Evolutionary conservation across 2,113 vertebrate genomes (phyloP), one percentile per base, ranked within the genome.

Genomic region (Oncorhynchus nerka): DNA sequence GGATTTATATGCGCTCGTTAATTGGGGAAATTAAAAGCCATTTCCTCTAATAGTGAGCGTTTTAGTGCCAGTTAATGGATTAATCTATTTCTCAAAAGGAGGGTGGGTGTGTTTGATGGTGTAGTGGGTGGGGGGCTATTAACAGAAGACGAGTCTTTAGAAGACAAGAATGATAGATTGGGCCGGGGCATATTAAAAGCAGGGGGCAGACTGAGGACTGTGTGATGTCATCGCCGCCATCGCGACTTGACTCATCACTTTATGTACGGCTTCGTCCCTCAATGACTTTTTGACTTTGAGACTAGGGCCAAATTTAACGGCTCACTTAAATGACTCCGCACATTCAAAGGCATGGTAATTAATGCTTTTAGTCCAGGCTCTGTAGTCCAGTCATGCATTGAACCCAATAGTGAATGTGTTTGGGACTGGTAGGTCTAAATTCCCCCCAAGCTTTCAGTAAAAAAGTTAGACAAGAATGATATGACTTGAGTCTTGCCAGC

Each of bases 21-120:
- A 90, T 79, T 86, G 75, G 76, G 67, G 66, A 82, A 87, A 92
- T 90, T 88, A 88, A 91, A 90, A 89, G 80, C 77, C 55, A 72
- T 88, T 88, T 80, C 77, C 78, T 83, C 20, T 78, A 80, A 90
- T 76, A 75, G 79, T 26, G 13, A 71, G 71, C 76, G 76, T 80
- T 86, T 84, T 79, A 76, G 68, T 66, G 71, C 73, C 74, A 26
- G 67, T 86, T 83, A 90, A 79, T 70, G 73, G 75, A 83, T 84
- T 49, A 12, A 51, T 71, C 74, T 78, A 75, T 88, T 83, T 61
- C 0, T 9, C 30, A 76, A 68, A 82, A 90, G 74, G 76, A 26
- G 57, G 57, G 74, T 19, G 26, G 48, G 76, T n/a, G 24, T 61
- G 71, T 80, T 76, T 75, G 64, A 83, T 78, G 68, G 32, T 74